Evolutionary conservation across 2,888 invertebrate species (phyloP), one percentile per base, ranked within the genome.

Genomic region (Cosmorhoe ocellata): DNA sequence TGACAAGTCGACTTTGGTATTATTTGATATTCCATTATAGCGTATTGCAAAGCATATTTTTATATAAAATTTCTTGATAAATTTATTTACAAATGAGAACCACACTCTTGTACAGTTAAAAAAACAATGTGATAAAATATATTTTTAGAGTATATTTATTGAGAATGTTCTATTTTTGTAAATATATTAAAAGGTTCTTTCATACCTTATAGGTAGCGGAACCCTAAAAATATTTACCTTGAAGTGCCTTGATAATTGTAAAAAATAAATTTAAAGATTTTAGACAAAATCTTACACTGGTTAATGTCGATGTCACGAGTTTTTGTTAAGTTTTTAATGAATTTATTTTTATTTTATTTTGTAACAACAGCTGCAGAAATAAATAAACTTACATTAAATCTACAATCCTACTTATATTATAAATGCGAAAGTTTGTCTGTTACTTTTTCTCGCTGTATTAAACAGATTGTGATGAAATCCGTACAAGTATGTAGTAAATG

Each of bases 111-210:
- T 75, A 74, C 64, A 74, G 66, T 73, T 24, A 61, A 68, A 59
- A 68, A 58, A 9, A 73, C n/a, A 71, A 71, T 85, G 85, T 86
- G 84, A 87, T 86, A 85, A 70, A 69, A 59, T 79, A 82, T 86
- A 84, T 85, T 85, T 84, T 84, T 84, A 81, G 81, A 84, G 58
- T 61, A 74, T 49, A 53, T 58, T 51, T 57, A 55, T 52, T 50
- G 18, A 34, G 27, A 41, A 44, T 42, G 38, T 37, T 39, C 18
- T 48, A 46, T 49, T 72, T 75, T 75, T 78, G 18, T 79, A 72
- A 63, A 72, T 70, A 30, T 4, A 27, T n/a, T 37, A 54, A 28
- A 37, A 14, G 14, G 26, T 33, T 8, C 7, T 22, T 28, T 38
- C 22, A 10, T 45, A 31, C 13, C 24, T 45, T 5, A 14, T 14